Conservation (phyloP, 2,888 invertebrate species). For the Dorcus hopei region DNA sequence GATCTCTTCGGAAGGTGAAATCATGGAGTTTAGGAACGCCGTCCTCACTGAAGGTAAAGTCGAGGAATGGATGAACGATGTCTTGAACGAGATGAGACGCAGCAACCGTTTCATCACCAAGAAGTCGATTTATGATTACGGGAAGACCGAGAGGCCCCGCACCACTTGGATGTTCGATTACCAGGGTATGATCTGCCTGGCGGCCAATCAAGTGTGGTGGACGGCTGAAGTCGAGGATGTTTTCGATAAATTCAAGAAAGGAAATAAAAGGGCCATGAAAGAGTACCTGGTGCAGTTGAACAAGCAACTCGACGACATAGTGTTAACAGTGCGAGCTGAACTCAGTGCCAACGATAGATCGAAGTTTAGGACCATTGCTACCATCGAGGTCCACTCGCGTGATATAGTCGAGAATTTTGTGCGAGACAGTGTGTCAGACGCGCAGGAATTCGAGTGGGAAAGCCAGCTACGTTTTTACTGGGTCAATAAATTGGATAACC, state of each 20-base stretch:
- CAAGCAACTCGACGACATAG: slow-evolving; percentile 78
- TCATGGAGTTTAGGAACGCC: slow-evolving; percentile 74
- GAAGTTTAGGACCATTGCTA: slow-evolving; percentile 85
- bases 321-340: slow-evolving; percentile 70
- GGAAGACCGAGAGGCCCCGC: slow-evolving; percentile 66
- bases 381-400: slow-evolving; percentile 88
- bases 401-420: slow-evolving; percentile 85
- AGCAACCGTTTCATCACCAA: slow-evolving; percentile 84
- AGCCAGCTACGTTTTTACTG: slow-evolving; percentile 91
- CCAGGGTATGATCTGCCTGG: slow-evolving; percentile 64
- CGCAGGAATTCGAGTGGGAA: slow-evolving; percentile 90
- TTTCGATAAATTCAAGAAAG: slow-evolving; percentile 67
- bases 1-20: slow-evolving; percentile 84
- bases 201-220: slow-evolving; percentile 92
- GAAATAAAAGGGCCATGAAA: slow-evolving; percentile 86
- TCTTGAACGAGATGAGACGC: slow-evolving; percentile 78
- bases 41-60: slow-evolving; percentile 78
- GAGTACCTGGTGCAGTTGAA: slow-evolving; percentile 80
- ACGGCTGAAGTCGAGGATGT: slow-evolving; percentile 92
- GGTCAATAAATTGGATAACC: slow-evolving; percentile 75
- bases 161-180: slow-evolving; percentile 87
- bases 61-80: slow-evolving; percentile 90
- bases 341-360: slow-evolving; percentile 76
- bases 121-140: slow-evolving; percentile 83
- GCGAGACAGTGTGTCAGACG: slow-evolving; percentile 76